Conservation (phyloP, 2,797 vertebrate genomes). For the Acipenser transmontanus region DNA sequence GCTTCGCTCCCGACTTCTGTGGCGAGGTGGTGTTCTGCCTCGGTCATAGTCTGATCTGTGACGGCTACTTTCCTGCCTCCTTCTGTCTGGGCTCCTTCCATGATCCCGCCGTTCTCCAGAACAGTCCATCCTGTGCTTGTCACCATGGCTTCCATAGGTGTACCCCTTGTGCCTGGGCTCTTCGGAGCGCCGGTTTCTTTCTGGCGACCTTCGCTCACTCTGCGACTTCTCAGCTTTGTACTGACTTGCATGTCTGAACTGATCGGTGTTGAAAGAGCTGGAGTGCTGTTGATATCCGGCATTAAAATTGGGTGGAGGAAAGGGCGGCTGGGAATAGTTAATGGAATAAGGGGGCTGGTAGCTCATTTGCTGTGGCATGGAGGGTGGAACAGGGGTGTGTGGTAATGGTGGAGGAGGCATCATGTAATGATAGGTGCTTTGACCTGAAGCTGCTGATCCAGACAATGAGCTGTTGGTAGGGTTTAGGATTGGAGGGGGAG, state of each 20-base stretch:
- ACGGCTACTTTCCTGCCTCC: conserved; percentile 67
- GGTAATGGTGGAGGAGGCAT: conserved; percentile 69
- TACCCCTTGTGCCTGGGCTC: conserved; percentile 79
- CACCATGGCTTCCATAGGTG: conserved; percentile 52
- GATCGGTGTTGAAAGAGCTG: conserved; percentile 60
- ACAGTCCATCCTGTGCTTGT: conserved; percentile 68
- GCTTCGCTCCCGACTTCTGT: conserved; percentile 80
- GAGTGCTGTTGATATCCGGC: conserved; percentile 63
- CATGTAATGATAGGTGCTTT: conserved; percentile 79
- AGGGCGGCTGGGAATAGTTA: conserved; percentile 69
- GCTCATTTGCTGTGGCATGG: conserved; percentile 68
- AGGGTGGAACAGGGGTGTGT: conserved; percentile 58
- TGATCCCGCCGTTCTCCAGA: conserved; percentile 72
- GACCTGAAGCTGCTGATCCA: conserved; percentile 52
- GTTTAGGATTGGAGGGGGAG: conserved; percentile 73
- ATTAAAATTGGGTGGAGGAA: conserved; percentile 68
- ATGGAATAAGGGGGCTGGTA: conserved; percentile 70
- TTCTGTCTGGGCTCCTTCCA: conserved; percentile 73
- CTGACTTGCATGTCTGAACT: conserved; percentile 61
- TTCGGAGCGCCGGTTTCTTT: conserved; percentile 73
- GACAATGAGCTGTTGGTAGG: conserved; percentile 51
- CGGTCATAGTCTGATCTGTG: conserved; percentile 75
- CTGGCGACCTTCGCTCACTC: conserved; percentile 67
- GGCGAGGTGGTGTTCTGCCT: conserved; percentile 65
- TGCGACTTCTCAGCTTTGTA: conserved; percentile 70